phyloP scores from a whole-genome alignment of 2,888 invertebrate genomes.

The Euplexia lucipara region DNA sequence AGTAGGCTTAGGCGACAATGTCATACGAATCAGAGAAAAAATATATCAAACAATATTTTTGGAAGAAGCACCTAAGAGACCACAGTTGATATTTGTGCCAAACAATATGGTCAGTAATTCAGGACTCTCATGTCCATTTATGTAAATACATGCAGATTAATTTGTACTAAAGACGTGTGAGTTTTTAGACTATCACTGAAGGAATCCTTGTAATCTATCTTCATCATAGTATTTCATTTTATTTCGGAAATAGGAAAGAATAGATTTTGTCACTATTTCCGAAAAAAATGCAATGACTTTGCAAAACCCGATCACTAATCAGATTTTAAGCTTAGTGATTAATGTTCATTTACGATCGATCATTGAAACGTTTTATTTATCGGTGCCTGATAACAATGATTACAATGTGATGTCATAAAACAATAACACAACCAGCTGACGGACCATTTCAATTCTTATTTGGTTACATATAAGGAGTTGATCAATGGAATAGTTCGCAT shows the following conservation, averaged over 20 bases:
- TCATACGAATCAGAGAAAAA: not conserved
- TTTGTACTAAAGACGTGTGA: not conserved
- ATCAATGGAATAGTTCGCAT: slow-evolving; percentile 14
- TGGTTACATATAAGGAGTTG: slow-evolving; percentile 46
- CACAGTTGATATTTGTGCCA: not conserved
- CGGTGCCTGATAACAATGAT: slow-evolving; percentile 36
- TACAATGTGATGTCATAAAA: slow-evolving; percentile 31
- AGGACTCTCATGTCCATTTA: not conserved
- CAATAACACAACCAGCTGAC: slow-evolving; percentile 29
- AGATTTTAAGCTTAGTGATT: slow-evolving; percentile 21
- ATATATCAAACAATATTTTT: not conserved
- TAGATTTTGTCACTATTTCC: not conserved
- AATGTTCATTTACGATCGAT: slow-evolving; percentile 36
- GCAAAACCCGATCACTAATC: slow-evolving; percentile 6
- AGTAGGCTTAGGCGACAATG: not conserved
- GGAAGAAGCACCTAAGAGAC: not conserved
- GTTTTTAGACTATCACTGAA: not conserved
- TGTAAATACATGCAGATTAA: not conserved
- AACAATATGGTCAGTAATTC: not conserved
- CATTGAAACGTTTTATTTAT: slow-evolving; percentile 43
- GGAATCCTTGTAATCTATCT: not conserved
- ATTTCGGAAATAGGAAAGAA: too few species aligned
- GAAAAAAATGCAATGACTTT: not conserved
- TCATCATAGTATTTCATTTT: not conserved
- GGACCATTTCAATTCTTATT: slow-evolving; percentile 49